Base-by-base conservation (phyloP, 2,797 vertebrate species). In the Lithobates pipiens region DNA sequence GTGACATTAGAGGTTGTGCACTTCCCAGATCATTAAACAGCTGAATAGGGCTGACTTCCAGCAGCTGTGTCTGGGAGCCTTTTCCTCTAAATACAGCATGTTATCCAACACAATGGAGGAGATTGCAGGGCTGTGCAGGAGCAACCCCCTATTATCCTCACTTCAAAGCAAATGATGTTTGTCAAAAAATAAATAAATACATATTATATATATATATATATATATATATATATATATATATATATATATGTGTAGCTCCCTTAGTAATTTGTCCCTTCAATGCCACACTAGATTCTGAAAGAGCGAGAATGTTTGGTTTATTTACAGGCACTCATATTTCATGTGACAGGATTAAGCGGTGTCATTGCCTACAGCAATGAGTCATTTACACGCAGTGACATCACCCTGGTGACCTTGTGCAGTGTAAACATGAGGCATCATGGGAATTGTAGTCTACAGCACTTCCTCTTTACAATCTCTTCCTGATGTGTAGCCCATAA, bases 401-500 rank as follows among this genome's bases (percentile, higher is more conserved):
- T 39, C 15, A 15, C 75, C n/a, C 69, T 71, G 69, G 32, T 36
- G 44, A 76, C 39, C 39, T 39, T 42, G 57, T 3, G 39, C 54
- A n/a, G 57, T 18, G 29, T 57, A 54, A 9, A 39, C 46, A 25
- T 7, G 25, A 65, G 18, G 68, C 75, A 84, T 78, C 36, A 78
- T 84, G 83, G 76, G 68, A 78, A 23, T 78, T 78, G 76, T 84
- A 84, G 76, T 73, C 65, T 5, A 25, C 10, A 61, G 11, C 76
- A 84, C 83, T 84, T 78, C 83, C 83, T 84, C 11, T 23, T 23
- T 44, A 6, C 75, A 57, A 71, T 63, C 83, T 61, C 83, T 84
- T 84, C 83, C 83, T 78, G 83, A n/a, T 72, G 34, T 63, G 54
- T 61, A 21, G n/a, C 2, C 21, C 54, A 61, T 18, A 61, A 61